A percentile compares a stretch with the other conserved stretches of the same genome.
Evolutionary conservation across 2,888 invertebrate species (phyloP).

Genomic region (Phanerotoma sp.): DNA sequence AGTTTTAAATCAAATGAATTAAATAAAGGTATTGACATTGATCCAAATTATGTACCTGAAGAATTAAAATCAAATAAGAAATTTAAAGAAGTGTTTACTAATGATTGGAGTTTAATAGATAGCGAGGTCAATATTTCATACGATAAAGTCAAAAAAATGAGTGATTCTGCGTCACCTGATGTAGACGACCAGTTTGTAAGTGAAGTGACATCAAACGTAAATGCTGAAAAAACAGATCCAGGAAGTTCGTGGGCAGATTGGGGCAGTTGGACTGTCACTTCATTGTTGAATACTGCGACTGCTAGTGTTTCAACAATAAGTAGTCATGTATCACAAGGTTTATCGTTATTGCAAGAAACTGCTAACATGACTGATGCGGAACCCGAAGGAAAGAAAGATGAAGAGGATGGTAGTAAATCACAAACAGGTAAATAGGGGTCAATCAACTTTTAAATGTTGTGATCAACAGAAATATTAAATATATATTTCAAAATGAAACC

Average conservation of each 20-base stretch:
- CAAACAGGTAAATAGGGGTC: too few relatives aligned
- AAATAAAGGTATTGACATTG: too few relatives aligned
- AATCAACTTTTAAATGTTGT: too few relatives aligned
- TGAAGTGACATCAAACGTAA: constrained; percentile 19
- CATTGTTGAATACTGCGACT: constrained; percentile 74
- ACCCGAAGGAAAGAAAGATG: constrained; percentile 65
- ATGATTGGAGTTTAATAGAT: constrained; percentile 56
- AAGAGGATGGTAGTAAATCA: constrained; percentile 24
- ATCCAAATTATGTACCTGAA: constrained; percentile 43
- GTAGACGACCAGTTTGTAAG: too few relatives aligned
- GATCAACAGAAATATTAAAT: too few relatives aligned
- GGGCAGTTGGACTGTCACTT: constrained; percentile 77
- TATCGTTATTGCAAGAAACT: constrained; percentile 76
- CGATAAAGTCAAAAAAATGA: constrained; percentile 50
- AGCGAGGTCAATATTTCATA: constrained; percentile 43
- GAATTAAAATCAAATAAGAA: constrained; percentile 51
- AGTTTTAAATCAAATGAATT: constrained; percentile 15
- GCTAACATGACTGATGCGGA: constrained; percentile 85
- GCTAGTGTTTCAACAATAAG: constrained; percentile 77
- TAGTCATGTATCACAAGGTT: constrained; percentile 78
- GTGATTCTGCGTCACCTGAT: constrained; percentile 38
- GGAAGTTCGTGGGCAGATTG: constrained; percentile 61
- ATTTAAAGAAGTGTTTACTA: constrained; percentile 50
- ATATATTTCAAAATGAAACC: too few relatives aligned
- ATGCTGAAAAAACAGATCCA: constrained; percentile 33